Percentiles rank a stretch among this genome's conserved stretches.
phyloP scores from a whole-genome alignment of 2,113 vertebrate genomes.

The Maylandia zebra region DNA sequence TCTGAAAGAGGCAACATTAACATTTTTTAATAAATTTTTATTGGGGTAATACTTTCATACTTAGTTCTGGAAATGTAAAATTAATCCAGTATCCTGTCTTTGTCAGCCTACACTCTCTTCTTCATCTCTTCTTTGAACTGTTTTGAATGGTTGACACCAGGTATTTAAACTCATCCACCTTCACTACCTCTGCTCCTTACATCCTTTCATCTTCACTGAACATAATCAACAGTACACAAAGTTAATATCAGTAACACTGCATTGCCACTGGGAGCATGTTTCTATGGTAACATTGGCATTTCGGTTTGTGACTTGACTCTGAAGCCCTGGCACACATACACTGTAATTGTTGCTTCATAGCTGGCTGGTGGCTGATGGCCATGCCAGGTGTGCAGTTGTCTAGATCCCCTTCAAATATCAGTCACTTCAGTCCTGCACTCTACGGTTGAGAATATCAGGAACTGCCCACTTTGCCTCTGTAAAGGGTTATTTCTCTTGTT shows the following conservation, averaged over 20 bases:
- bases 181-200: not conserved
- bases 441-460: rapidly evolving
- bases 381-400: not conserved
- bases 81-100: not conserved
- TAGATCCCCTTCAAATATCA: not conserved
- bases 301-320: not conserved
- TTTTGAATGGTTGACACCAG: not conserved
- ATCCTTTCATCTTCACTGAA: not conserved
- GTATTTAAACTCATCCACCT: not conserved
- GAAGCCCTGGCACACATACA: not conserved
- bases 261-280: not conserved
- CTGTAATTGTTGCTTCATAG: not conserved
- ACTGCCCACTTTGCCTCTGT: not conserved
- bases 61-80: not conserved
- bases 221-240: not conserved
- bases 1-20: not conserved
- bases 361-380: not conserved
- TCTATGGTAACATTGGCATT: not conserved
- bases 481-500: not conserved
- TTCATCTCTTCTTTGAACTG: not conserved
- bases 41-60: not conserved
- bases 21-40: rapidly evolving
- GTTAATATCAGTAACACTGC: not conserved
- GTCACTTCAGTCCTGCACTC: not conserved
- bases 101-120: not conserved